Evolutionary conservation across 2,113 vertebrate species (phyloP).

Genomic region (Tetrao urogallus): DNA sequence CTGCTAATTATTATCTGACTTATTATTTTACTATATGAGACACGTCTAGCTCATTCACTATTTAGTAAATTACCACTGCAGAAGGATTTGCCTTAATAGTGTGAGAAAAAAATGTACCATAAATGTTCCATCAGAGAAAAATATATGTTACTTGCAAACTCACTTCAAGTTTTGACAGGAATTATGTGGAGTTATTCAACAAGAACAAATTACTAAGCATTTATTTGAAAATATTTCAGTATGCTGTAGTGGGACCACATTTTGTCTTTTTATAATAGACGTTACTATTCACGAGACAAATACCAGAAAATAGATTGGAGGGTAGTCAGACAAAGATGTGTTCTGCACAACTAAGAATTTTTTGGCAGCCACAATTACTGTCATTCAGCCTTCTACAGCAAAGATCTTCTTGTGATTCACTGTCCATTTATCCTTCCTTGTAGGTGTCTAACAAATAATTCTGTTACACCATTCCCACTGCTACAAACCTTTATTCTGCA

Average conservation of each 20-base stretch:
- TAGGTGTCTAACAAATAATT: not conserved
- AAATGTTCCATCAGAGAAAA: not conserved
- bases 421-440: not conserved
- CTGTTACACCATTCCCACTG: not conserved
- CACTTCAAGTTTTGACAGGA: not conserved
- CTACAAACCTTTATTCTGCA: not conserved
- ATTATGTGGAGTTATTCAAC: not conserved
- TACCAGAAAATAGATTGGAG: not conserved
- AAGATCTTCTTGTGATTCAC: not conserved
- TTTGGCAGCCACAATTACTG: not conserved
- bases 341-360: not conserved
- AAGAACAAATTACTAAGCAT: not conserved
- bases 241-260: not conserved
- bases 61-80: rapidly evolving
- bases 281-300: not conserved
- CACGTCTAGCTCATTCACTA: not conserved
- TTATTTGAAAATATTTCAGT: not conserved
- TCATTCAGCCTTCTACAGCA: not conserved
- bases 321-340: not conserved
- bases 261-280: not conserved
- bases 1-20: not conserved
- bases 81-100: not conserved
- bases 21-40: not conserved
- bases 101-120: not conserved
- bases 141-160: not conserved